These are phyloP conservation scores for Phaethornis superciliosus DNA, from an alignment of 2,113 vertebrate species.

Conservation along the genomic window DNA sequence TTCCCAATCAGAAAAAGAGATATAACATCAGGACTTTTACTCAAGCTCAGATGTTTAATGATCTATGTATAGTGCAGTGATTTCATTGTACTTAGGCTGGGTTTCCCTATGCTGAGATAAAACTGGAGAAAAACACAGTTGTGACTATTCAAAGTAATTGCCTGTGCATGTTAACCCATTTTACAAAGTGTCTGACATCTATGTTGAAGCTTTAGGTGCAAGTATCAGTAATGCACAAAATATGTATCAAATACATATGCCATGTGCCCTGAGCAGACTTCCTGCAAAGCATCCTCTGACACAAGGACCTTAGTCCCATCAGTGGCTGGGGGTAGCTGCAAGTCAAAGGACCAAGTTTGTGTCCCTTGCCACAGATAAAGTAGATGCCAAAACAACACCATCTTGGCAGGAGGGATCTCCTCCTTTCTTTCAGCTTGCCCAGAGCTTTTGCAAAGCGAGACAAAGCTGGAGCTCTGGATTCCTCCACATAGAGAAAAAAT, in stretches of 20 bases:
- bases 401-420: background rate
- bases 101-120: background rate
- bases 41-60: fast-evolving
- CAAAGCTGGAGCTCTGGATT: background rate
- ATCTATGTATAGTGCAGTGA: background rate
- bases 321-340: background rate
- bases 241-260: background rate
- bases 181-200: background rate
- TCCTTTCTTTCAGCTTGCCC: background rate
- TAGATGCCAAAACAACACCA: background rate
- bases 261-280: background rate
- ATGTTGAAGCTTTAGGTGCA: background rate
- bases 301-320: background rate
- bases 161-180: fast-evolving
- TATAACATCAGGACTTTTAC: background rate
- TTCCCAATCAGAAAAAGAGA: background rate
- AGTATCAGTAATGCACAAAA: fast-evolving
- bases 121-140: background rate
- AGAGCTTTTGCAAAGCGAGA: background rate
- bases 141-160: background rate
- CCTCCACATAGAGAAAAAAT: background rate
- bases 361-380: background rate
- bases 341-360: background rate
- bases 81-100: background rate
- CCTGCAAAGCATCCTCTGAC: background rate